Base-by-base conservation (phyloP, 1,140 invertebrate species). In the Palaemon carinicauda region DNA sequence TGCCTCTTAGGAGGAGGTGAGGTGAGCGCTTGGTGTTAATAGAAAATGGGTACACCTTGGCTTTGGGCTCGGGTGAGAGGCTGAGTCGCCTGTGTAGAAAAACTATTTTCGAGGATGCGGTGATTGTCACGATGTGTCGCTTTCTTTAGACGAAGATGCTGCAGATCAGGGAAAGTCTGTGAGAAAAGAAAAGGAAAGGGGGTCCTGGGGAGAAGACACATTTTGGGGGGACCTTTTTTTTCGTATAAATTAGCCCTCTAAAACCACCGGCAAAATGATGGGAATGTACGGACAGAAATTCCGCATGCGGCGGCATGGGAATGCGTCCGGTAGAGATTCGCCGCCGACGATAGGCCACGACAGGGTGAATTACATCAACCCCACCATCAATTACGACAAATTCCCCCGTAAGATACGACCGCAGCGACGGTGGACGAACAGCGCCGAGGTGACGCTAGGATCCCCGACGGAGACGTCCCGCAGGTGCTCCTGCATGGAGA, bases 361-460 rank as follows among this genome's bases (percentile, higher is more conserved):
- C 56, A 82, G 89, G 19, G 89, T 91, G 80, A 90, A 90, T 82
- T 89, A 88, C 89, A 89, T 89, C 80, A 90, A 90, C 82, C 90
- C 90, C 24, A 88, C 79, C 27, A 87, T 90, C 24, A 91, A 90
- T 73, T 90, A 91, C 87, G 90, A 91, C 71, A 90, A 91, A 89
- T 84, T 65, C 19, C 88, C 88, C 7, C 33, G 88, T 19, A 85
- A 86, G 79, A 78, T 89, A 14, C 82, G 89, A 21, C 90, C 88
- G n/a, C 81, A 78, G 65, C 31, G 82, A 81, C 80, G 60, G 4
- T 83, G 75, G 52, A 60, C 31, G 17, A 75, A 27, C 71, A 87
- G 78, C 65, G 71, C 75, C 79, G 87, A 88, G n/a, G 41, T 24
- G 50, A 83, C 87, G 41, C 75, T 65, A 3, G 79, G 21, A 33